A percentile compares a stretch with the other conserved stretches of the same genome.
phyloP scores from a whole-genome alignment of 2,888 invertebrate genomes.

The Meiosimyza decipiens region DNA sequence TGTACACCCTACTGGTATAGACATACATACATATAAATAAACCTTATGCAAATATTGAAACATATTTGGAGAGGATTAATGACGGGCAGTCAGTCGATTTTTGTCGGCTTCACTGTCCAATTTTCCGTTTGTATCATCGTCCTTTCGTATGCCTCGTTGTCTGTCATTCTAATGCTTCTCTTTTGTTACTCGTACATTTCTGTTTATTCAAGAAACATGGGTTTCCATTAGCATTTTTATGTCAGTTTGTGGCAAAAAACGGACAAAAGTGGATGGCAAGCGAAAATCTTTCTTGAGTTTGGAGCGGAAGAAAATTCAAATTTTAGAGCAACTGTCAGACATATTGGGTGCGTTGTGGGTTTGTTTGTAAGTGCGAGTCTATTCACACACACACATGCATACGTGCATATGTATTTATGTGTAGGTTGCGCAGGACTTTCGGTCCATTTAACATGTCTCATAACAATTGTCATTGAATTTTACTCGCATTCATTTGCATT shows the following conservation, averaged over 20 bases:
- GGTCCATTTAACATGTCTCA: constrained; percentile 63
- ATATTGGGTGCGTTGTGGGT: constrained; percentile 27
- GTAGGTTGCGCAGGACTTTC: constrained; percentile 55
- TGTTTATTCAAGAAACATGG: constrained; percentile 19
- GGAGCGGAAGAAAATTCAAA: constrained; percentile 31
- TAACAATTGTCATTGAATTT: constrained; percentile 63
- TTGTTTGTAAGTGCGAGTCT: background rate
- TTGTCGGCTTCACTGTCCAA: constrained; percentile 6
- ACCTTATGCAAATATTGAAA: constrained; percentile 22
- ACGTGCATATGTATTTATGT: constrained; percentile 21
- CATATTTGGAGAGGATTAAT: constrained; percentile 1
- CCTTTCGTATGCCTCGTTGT: background rate
- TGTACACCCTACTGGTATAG: no score
- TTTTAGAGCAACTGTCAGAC: constrained; percentile 40
- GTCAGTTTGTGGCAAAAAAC: constrained; percentile 39
- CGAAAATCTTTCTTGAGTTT: constrained; percentile 26
- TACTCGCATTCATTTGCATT: constrained; percentile 61
- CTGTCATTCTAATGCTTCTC: background rate
- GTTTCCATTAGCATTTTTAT: constrained; percentile 35
- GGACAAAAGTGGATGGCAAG: constrained; percentile 44
- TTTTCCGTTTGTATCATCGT: background rate
- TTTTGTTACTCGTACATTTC: background rate
- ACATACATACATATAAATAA: background rate
- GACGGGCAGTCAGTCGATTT: background rate
- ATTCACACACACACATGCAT: constrained; percentile 7